Percentiles rank a stretch among this genome's conserved stretches.
These are phyloP conservation scores for Margarornis squamiger DNA, from an alignment of 2,797 vertebrate species.

Conservation along the genomic window DNA sequence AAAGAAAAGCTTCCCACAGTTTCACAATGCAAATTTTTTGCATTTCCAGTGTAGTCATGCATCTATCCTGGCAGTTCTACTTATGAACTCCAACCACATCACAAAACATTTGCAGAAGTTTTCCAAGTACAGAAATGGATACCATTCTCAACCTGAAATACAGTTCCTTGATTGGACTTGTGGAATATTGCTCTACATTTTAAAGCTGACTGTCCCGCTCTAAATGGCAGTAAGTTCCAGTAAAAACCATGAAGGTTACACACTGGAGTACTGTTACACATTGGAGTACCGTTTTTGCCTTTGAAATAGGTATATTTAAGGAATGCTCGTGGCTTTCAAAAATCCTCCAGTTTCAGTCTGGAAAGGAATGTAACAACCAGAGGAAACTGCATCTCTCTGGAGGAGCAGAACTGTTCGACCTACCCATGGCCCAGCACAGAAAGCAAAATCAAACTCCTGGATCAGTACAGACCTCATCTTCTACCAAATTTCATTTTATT, in stretches of 20 bases:
- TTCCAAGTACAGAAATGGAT: background rate
- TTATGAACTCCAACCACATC: background rate
- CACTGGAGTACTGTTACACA: no score
- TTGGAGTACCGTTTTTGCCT: background rate
- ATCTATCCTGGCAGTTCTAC: conserved; percentile 7
- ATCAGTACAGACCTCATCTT: background rate
- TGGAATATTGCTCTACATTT: background rate
- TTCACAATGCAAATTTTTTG: background rate
- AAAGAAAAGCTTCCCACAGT: background rate
- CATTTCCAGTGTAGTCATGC: background rate
- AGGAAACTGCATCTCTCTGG: background rate
- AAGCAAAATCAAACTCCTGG: background rate
- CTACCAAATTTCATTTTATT: background rate
- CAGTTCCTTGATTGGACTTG: background rate
- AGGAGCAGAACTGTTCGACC: background rate
- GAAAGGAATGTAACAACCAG: background rate
- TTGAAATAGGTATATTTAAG: background rate
- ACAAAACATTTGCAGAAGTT: background rate
- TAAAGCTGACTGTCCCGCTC: background rate
- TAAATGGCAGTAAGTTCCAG: background rate
- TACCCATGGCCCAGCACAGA: background rate
- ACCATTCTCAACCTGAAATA: background rate
- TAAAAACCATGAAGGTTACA: background rate
- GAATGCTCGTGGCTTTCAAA: background rate
- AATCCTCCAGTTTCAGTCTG: background rate